These are phyloP conservation scores for Triplophysa dalaica DNA, from an alignment of 2,113 vertebrate species.

Conservation along the genomic window DNA sequence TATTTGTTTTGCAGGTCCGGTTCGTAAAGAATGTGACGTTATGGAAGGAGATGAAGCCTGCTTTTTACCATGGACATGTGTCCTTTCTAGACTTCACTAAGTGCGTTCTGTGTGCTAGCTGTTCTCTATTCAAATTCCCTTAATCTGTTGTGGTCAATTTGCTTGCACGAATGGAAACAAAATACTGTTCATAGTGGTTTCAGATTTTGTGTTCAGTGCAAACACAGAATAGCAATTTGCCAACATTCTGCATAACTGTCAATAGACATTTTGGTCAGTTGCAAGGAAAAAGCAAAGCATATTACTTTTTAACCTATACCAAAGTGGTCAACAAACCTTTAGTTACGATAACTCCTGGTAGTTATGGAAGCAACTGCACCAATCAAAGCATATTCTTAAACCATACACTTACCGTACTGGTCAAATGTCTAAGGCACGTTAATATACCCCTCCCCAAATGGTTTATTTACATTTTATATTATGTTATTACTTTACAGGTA, in stretches of 20 bases:
- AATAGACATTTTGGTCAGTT: neutral
- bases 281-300: neutral
- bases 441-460: too few species aligned
- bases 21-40: conserved; percentile 98
- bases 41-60: conserved; percentile 98
- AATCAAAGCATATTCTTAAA: neutral
- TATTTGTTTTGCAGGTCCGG: conserved; percentile 64
- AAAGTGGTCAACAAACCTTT: neutral
- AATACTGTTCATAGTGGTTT: conserved; percentile 1
- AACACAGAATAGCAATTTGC: neutral
- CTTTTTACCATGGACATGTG: conserved; percentile 95
- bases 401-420: too few species aligned
- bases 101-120: conserved; percentile 56
- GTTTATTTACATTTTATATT: too few species aligned
- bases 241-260: neutral
- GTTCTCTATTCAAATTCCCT: neutral
- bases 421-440: too few species aligned
- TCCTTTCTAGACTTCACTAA: conserved; percentile 92
- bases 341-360: conserved; percentile 55
- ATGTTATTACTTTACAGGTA: too few species aligned
- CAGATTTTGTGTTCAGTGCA: neutral
- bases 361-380: conserved; percentile 42
- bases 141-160: conserved; percentile 1
- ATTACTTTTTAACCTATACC: neutral
- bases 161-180: neutral